Evolutionary conservation across 2,113 vertebrate genomes (phyloP).

Genomic region (Carlito syrichta): DNA sequence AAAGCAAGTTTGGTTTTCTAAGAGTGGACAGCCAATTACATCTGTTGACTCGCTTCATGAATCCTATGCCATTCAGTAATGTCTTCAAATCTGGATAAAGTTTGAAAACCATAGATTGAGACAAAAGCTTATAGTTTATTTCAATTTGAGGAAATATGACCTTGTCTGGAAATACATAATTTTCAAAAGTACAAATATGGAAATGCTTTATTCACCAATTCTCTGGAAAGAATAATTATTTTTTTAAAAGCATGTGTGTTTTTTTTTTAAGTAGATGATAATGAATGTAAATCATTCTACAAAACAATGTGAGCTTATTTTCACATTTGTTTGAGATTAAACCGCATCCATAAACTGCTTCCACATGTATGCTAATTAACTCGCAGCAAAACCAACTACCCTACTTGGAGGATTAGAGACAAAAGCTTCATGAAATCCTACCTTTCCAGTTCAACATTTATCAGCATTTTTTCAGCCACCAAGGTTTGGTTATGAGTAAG

Average conservation of each 20-base stretch:
- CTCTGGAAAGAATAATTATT: slow-evolving; percentile 78
- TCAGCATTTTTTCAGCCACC: slow-evolving; percentile 47
- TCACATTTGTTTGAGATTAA: slow-evolving; percentile 87
- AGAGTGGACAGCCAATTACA: not conserved
- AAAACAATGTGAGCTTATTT: slow-evolving; percentile 84
- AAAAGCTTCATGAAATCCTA: slow-evolving; percentile 76
- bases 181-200: slow-evolving; percentile 71
- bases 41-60: not conserved
- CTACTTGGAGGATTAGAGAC: slow-evolving; percentile 74
- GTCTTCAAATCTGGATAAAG: slow-evolving; percentile 2
- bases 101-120: not conserved
- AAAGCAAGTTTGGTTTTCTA: slow-evolving; percentile 4
- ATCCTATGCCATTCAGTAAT: not conserved
- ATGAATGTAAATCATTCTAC: slow-evolving; percentile 83
- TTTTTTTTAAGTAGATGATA: slow-evolving; percentile 81
- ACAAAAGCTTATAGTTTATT: slow-evolving; percentile 53
- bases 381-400: slow-evolving; percentile 74
- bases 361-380: slow-evolving; percentile 84
- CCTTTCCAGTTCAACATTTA: slow-evolving; percentile 73
- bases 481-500: slow-evolving; percentile 5
- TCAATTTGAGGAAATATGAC: slow-evolving; percentile 64
- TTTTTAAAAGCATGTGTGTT: slow-evolving; percentile 64
- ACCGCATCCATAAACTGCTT: slow-evolving; percentile 80
- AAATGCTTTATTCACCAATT: slow-evolving; percentile 77
- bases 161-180: slow-evolving; percentile 71